Percentiles rank a stretch among this genome's conserved stretches.
These are phyloP conservation scores for Asteroscopus sphinx DNA, from an alignment of 2,888 invertebrate genomes.

Conservation along the genomic window DNA sequence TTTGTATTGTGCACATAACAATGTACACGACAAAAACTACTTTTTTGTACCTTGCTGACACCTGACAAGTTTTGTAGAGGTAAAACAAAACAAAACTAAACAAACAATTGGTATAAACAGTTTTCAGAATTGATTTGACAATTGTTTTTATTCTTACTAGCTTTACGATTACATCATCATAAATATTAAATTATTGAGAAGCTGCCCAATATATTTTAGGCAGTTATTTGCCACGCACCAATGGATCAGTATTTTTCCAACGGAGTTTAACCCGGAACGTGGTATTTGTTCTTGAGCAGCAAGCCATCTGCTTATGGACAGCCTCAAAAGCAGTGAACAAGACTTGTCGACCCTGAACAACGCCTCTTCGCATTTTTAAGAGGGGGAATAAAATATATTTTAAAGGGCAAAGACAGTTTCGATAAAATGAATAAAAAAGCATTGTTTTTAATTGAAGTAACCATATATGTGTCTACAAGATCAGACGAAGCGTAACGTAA, in stretches of 20 bases:
- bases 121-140: constrained; percentile 4
- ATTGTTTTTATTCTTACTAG: constrained; percentile 10
- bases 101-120: too few species aligned
- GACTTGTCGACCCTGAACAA: constrained; percentile 43
- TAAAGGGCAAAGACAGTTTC: constrained; percentile 15
- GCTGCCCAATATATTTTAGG: constrained; percentile 1
- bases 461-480: background rate
- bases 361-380: constrained; percentile 23
- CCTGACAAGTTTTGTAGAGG: constrained; percentile 1
- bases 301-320: constrained; percentile 30
- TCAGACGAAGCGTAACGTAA: background rate
- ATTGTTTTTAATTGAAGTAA: background rate
- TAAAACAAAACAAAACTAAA: too few species aligned
- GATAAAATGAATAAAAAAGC: background rate
- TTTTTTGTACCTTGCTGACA: constrained; percentile 2
- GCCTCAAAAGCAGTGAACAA: constrained; percentile 8
- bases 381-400: constrained; percentile 7
- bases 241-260: constrained; percentile 26
- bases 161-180: background rate
- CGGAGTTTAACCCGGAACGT: constrained; percentile 39
- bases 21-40: background rate
- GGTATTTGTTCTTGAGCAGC: constrained; percentile 19
- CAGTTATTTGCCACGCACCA: constrained; percentile 13
- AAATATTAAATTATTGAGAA: constrained; percentile 1
- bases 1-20: background rate